Percentiles rank a stretch among this genome's conserved stretches.
Conservation (phyloP, 2,113 vertebrate genomes). For the Heterochromis multidens region DNA sequence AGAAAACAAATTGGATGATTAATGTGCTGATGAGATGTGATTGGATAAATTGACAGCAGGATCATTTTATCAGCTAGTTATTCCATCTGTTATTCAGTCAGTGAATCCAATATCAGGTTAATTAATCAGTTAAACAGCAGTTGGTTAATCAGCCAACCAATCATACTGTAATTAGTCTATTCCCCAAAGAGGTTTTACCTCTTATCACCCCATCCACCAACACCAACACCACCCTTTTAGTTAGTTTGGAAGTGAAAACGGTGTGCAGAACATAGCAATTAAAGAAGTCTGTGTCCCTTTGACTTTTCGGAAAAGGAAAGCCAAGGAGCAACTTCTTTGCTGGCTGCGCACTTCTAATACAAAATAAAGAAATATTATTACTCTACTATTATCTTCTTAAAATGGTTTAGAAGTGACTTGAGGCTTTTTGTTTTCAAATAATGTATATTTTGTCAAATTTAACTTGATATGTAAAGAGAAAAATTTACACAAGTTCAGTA, state of each 20-base stretch:
- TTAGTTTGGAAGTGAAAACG: background rate
- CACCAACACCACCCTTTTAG: background rate
- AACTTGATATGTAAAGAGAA: background rate
- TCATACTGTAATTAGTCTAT: background rate
- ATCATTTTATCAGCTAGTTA: slow-evolving; percentile 43
- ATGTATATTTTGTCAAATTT: background rate
- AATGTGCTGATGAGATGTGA: slow-evolving; percentile 42
- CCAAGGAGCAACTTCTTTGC: background rate
- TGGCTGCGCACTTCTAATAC: background rate
- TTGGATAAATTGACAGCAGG: slow-evolving; percentile 51
- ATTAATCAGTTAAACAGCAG: background rate
- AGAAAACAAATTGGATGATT: slow-evolving; percentile 46
- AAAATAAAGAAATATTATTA: background rate
- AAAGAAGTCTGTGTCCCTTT: background rate
- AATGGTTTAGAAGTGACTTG: background rate
- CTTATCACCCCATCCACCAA: background rate
- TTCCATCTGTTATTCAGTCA: slow-evolving; percentile 7
- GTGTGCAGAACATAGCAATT: background rate
- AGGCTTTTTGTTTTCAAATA: background rate
- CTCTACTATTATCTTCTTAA: background rate
- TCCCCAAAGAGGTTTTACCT: background rate
- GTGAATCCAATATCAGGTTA: background rate
- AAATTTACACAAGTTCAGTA: background rate
- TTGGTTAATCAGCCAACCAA: background rate
- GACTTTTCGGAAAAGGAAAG: background rate